Base-by-base conservation (phyloP, 2,888 invertebrate species). In the Polymixis flavicincta region DNA sequence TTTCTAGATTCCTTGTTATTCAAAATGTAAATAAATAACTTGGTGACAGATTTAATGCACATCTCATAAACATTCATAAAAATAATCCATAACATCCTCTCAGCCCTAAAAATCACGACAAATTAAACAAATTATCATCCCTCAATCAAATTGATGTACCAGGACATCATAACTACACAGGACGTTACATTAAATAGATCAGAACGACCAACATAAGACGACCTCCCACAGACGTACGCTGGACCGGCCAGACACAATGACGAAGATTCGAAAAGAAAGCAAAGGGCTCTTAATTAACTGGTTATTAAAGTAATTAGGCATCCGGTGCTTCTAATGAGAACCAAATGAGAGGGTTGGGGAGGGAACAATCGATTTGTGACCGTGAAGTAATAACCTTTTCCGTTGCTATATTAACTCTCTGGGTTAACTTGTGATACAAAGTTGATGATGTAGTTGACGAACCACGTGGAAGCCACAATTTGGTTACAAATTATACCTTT, bases 301-400 rank as follows among this genome's bases (percentile, higher is more conserved):
- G 95, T 92, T 91, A 93, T 93, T 92, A 93, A 92, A 89, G 92
- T 94, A 94, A 95, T 94, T 93, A 90, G 87, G 95, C 95, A 95
- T 96, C 95, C 95, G 95, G 94, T 88, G 89, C 85, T 73, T 76
- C 90, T 95, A 96, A 96, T 96, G 94, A 95, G 93, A 92, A 95
- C 95, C 96, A 95, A 95, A 95, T 96, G 96, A 95, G 92, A 92
- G 95, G 94, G 94, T 95, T 92, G 91, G 63, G 84, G 89, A 88
- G 83, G 89, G 87, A 78, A 90, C 94, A 96, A 96, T 96, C 94
- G 95, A 96, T 96, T 96, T 94, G 95, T 91, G 86, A 87, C 95
- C 95, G 95, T 96, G 94, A 96, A 94, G 92, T 91, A 91, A 94
- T 95, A 91, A 95, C 89, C 89, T 88, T 92, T 94, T 95, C 95